These are phyloP conservation scores for Tetropium fuscum DNA, from an alignment of 2,888 invertebrate genomes.

Conservation along the genomic window DNA sequence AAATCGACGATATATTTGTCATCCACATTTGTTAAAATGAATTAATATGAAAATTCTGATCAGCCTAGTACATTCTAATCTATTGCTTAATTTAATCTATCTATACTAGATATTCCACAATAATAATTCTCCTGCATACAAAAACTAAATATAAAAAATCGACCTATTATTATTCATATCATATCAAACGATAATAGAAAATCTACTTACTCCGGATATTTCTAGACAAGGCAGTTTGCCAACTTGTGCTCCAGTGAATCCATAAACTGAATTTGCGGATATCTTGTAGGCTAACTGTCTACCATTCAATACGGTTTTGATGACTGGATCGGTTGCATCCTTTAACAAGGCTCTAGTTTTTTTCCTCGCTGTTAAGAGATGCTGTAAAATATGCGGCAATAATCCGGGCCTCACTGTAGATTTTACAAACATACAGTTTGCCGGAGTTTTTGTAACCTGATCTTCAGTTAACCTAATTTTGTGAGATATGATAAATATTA, in stretches of 20 bases:
- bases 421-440: conserved; percentile 93
- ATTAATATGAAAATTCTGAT: too few species aligned
- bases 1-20: too few species aligned
- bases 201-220: conserved; percentile 88
- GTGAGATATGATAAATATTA: too few species aligned
- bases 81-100: too few species aligned
- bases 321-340: conserved; percentile 95
- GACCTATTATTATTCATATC: too few species aligned
- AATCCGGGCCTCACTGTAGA: conserved; percentile 87
- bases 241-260: conserved; percentile 99
- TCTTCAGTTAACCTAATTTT: conserved; percentile 71
- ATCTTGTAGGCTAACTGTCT: conserved; percentile 97
- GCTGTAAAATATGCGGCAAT: conserved; percentile 95
- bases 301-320: conserved; percentile 94
- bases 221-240: conserved; percentile 96
- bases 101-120: too few species aligned
- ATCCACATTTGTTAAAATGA: too few species aligned
- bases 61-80: too few species aligned
- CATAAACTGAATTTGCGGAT: conserved; percentile 99
- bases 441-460: conserved; percentile 90
- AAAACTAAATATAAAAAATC: too few species aligned
- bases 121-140: too few species aligned
- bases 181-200: too few species aligned
- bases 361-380: conserved; percentile 90
- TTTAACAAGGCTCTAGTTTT: conserved; percentile 95